These are phyloP conservation scores for Parnassius smintheus DNA, from an alignment of 2,888 invertebrate species.

Conservation along the genomic window DNA sequence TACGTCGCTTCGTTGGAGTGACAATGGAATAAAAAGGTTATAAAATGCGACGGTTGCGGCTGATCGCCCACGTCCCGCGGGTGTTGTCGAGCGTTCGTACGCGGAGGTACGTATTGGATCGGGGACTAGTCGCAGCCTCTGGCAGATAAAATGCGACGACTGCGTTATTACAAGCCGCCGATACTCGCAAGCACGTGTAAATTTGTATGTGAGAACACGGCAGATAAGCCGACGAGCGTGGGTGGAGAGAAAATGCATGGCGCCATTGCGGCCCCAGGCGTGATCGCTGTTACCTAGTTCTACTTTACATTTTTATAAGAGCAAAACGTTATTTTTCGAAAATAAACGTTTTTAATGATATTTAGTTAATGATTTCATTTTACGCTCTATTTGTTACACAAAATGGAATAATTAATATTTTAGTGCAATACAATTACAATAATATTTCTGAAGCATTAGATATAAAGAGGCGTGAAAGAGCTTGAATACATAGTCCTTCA, in stretches of 20 bases:
- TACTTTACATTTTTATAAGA: slow-evolving; percentile 14
- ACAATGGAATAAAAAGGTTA: slow-evolving; percentile 81
- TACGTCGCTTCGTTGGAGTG: slow-evolving; percentile 66
- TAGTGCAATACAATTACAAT: too few species aligned
- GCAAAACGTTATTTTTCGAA: neutral
- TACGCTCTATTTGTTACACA: too few species aligned
- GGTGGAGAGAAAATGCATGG: slow-evolving; percentile 64
- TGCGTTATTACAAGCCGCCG: slow-evolving; percentile 66
- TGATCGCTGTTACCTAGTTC: slow-evolving; percentile 14
- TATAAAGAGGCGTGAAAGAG: too few species aligned
- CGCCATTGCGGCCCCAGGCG: slow-evolving; percentile 51
- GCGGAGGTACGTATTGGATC: slow-evolving; percentile 52
- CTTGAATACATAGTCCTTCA: too few species aligned
- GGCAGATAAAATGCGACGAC: slow-evolving; percentile 72
- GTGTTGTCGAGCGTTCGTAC: slow-evolving; percentile 63
- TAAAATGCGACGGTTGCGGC: slow-evolving; percentile 73
- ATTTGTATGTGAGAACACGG: slow-evolving; percentile 75
- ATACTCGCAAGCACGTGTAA: slow-evolving; percentile 76
- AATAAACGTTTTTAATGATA: too few species aligned
- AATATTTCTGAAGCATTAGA: too few species aligned
- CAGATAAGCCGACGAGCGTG: slow-evolving; percentile 67
- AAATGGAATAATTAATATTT: too few species aligned
- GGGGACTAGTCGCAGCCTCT: slow-evolving; percentile 53
- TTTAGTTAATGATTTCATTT: too few species aligned
- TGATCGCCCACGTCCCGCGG: slow-evolving; percentile 72